Percentiles rank a stretch among this genome's conserved stretches.
These are phyloP conservation scores for Planococcus citri DNA, from an alignment of 1,140 invertebrate genomes.

Conservation along the genomic window DNA sequence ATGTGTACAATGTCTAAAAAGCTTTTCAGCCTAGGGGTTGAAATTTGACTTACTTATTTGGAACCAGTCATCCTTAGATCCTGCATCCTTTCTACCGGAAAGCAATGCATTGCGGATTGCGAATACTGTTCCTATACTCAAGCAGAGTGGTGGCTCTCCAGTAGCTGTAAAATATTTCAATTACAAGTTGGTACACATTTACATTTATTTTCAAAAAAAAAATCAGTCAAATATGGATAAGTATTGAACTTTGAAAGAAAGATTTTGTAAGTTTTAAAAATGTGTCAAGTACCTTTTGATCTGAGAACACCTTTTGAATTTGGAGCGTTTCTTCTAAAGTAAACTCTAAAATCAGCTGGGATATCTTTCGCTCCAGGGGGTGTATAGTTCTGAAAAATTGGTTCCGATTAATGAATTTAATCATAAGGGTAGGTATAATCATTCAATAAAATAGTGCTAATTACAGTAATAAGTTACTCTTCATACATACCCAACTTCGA, in stretches of 20 bases:
- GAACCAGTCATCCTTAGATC: constrained; percentile 36
- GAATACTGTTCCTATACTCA: constrained; percentile 48
- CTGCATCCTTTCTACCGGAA: constrained; percentile 47
- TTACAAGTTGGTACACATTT: too few relatives aligned
- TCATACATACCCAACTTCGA: constrained; percentile 60
- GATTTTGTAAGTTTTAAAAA: too few relatives aligned
- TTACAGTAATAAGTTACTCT: too few relatives aligned
- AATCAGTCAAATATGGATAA: too few relatives aligned
- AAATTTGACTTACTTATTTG: constrained; percentile 32
- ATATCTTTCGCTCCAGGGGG: constrained; percentile 71
- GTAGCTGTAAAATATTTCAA: constrained; percentile 48
- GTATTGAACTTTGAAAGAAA: too few relatives aligned
- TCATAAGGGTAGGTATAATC: too few relatives aligned
- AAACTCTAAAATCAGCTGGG: constrained; percentile 67
- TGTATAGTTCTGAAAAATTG: constrained; percentile 57
- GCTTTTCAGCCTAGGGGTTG: too few relatives aligned
- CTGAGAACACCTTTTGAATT: constrained; percentile 58
- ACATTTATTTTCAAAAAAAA: too few relatives aligned
- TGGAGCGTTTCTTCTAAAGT: constrained; percentile 51
- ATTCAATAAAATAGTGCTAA: too few relatives aligned
- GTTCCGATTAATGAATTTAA: too few relatives aligned
- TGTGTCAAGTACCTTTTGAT: constrained; percentile 76
- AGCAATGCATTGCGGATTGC: constrained; percentile 58
- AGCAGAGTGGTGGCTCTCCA: constrained; percentile 64
- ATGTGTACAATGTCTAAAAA: too few relatives aligned